Evolutionary conservation across 2,113 vertebrate genomes (phyloP).

Genomic region (Sylvietta virens): DNA sequence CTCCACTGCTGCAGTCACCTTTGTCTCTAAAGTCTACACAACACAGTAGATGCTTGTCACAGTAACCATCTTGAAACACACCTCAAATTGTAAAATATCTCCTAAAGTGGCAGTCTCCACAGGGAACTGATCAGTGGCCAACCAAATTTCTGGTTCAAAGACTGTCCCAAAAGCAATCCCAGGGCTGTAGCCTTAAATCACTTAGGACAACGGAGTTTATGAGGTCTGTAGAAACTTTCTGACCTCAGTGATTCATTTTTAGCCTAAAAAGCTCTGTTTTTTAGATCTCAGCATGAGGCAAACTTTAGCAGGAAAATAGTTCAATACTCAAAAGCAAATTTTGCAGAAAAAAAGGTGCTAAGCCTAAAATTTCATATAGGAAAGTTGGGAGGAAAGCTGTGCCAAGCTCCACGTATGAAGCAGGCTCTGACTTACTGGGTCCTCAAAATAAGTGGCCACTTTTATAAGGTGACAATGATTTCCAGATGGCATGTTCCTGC

Average conservation of each 20-base stretch:
- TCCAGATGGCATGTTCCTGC: neutral
- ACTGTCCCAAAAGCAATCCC: neutral
- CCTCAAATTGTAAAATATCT: neutral
- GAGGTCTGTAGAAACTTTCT: neutral
- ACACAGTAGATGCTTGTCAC: neutral
- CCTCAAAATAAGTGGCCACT: neutral
- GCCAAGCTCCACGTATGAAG: neutral
- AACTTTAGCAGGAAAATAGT: neutral
- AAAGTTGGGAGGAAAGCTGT: neutral
- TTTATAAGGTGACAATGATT: neutral
- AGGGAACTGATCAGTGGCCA: neutral
- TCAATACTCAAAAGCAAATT: neutral
- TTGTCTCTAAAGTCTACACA: neutral
- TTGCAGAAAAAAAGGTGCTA: constrained; percentile 7
- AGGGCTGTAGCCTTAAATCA: neutral
- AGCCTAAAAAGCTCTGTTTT: neutral
- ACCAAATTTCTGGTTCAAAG: neutral
- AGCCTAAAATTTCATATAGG: constrained; percentile 12
- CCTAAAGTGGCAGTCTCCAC: neutral
- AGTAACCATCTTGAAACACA: neutral
- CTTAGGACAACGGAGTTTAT: neutral
- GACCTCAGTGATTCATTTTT: neutral
- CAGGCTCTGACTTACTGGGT: neutral
- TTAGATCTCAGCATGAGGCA: neutral
- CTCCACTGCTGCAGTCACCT: neutral